Percentiles rank a stretch among this genome's conserved stretches.
These are phyloP conservation scores for Drosophila multiciliata DNA, from an alignment of 2,888 invertebrate genomes.

Conservation along the genomic window DNA sequence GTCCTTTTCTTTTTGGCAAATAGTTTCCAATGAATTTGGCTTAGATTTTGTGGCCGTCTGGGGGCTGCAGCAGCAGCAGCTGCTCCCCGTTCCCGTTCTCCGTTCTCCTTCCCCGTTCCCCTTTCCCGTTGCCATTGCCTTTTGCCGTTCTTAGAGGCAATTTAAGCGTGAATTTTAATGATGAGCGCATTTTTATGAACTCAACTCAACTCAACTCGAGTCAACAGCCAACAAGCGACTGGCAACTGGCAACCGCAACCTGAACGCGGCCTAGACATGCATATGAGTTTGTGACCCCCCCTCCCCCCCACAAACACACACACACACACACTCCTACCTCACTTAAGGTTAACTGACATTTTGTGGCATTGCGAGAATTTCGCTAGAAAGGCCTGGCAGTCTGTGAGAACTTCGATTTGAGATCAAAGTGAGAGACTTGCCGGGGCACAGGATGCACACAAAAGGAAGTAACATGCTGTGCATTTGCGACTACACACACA, in stretches of 20 bases:
- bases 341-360: conserved; percentile 66
- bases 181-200: conserved; percentile 74
- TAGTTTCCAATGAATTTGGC: conserved; percentile 82
- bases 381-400: conserved; percentile 63
- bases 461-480: conserved; percentile 78
- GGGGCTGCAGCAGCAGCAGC: conserved; percentile 33
- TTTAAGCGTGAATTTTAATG: conserved; percentile 80
- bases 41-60: conserved; percentile 59
- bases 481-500: conserved; percentile 15
- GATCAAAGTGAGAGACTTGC: conserved; percentile 5
- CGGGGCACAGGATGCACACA: conserved; percentile 70
- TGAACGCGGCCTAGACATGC: conserved; percentile 59
- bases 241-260: conserved; percentile 10
- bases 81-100: conserved; percentile 29
- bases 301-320: conserved; percentile 11
- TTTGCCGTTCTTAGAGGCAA: conserved; percentile 60
- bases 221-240: neutral
- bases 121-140: neutral
- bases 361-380: conserved; percentile 67
- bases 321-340: neutral
- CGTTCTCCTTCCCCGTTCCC: conserved; percentile 9
- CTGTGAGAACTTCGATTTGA: conserved; percentile 44
- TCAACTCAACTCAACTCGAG: conserved; percentile 19
- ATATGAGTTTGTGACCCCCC: conserved; percentile 34
- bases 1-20: conserved; percentile 73